A percentile compares a stretch with the other conserved stretches of the same genome.
phyloP scores from a whole-genome alignment of 2,888 invertebrate species.

The Euzetes globulus region DNA sequence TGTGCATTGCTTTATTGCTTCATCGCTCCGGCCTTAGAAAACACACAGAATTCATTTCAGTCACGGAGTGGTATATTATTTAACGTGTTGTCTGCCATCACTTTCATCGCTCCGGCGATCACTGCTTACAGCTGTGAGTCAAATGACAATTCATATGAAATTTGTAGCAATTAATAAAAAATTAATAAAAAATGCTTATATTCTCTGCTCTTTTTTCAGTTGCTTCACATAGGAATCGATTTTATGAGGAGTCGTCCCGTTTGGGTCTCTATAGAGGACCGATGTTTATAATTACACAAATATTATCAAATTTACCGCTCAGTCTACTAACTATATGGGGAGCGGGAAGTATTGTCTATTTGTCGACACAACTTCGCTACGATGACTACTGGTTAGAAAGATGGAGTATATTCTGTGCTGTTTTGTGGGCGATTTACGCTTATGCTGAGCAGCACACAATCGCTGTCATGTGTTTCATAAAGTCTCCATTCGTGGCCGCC shows the following conservation, averaged over 20 bases:
- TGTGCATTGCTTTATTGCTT: slow-evolving; percentile 72
- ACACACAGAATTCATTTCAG: slow-evolving; percentile 61
- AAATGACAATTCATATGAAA: background rate
- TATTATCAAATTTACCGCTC: slow-evolving; percentile 70
- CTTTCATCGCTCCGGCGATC: slow-evolving; percentile 62
- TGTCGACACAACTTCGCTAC: slow-evolving; percentile 41
- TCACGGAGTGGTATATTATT: slow-evolving; percentile 64
- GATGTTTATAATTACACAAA: slow-evolving; percentile 70
- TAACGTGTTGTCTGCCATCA: slow-evolving; percentile 60
- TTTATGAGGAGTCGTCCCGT: slow-evolving; percentile 74
- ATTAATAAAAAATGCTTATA: background rate
- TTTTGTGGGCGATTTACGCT: slow-evolving; percentile 75
- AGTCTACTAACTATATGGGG: slow-evolving; percentile 66
- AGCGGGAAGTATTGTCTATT: slow-evolving; percentile 52
- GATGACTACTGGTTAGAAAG: slow-evolving; percentile 41
- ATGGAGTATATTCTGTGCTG: slow-evolving; percentile 61
- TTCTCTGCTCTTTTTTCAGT: slow-evolving; percentile 43
- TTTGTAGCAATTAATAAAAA: background rate
- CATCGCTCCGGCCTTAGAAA: slow-evolving; percentile 53
- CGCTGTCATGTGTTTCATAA: slow-evolving; percentile 69
- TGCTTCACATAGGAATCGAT: slow-evolving; percentile 72
- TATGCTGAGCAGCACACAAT: slow-evolving; percentile 75
- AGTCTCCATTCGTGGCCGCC: slow-evolving; percentile 66
- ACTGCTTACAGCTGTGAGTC: slow-evolving; percentile 50
- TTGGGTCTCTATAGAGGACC: slow-evolving; percentile 83